Conservation (phyloP, 2,888 invertebrate species). For the Ditula angustiorana region DNA sequence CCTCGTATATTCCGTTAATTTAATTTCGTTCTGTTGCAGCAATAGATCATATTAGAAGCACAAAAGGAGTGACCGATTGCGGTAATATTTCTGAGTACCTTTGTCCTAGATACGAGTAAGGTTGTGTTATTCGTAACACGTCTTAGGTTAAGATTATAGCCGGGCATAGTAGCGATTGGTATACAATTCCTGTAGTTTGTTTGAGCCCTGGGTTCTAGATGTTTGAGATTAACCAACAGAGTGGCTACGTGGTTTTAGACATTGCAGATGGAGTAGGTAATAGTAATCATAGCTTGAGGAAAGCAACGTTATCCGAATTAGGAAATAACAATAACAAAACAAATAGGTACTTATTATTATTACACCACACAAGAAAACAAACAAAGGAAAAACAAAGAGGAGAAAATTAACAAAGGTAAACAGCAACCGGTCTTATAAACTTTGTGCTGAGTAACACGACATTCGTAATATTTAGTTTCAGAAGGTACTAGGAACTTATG, state of each 20-base stretch:
- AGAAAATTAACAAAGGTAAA: too few relatives aligned
- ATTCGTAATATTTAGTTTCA: too few relatives aligned
- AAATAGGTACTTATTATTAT: too few relatives aligned
- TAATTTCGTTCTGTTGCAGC: background rate
- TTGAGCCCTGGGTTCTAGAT: background rate
- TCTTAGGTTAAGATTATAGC: background rate
- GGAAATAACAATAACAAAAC: too few relatives aligned
- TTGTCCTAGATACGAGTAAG: background rate
- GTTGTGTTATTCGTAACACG: slow-evolving; percentile 26
- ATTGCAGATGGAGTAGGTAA: background rate
- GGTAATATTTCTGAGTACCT: slow-evolving; percentile 7
- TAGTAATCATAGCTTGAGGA: slow-evolving; percentile 10
- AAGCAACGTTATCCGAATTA: too few relatives aligned
- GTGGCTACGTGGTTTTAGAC: slow-evolving; percentile 13
- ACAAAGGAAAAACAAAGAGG: too few relatives aligned
- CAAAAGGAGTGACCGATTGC: slow-evolving; percentile 1
- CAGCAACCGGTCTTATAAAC: too few relatives aligned
- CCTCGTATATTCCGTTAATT: background rate
- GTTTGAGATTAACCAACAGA: slow-evolving; percentile 21
- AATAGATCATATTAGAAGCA: background rate
- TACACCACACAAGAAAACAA: too few relatives aligned
- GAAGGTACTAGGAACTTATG: too few relatives aligned
- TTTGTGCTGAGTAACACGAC: too few relatives aligned
- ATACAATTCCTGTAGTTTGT: slow-evolving; percentile 11
- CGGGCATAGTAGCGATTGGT: background rate